Percentiles rank a stretch among this genome's conserved stretches.
Conservation (phyloP, 2,797 vertebrate genomes). For the Lagodon rhomboides region DNA sequence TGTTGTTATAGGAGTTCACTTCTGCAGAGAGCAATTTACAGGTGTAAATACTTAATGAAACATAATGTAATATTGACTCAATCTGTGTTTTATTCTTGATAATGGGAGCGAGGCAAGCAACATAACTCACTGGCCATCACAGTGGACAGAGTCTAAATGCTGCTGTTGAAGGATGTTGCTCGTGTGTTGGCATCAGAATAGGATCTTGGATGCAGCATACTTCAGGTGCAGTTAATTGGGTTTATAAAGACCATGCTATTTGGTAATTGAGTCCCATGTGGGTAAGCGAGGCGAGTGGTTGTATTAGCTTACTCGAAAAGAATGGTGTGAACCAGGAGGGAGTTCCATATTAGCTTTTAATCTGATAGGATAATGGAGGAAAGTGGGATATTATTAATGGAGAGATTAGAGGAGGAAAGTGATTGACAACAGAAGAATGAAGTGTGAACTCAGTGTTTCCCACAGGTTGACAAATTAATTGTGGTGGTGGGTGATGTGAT, state of each 20-base stretch:
- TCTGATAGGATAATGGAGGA: conserved; percentile 26
- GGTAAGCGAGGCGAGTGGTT: background rate
- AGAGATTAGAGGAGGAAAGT: background rate
- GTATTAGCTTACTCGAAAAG: conserved; percentile 17
- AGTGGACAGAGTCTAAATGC: background rate
- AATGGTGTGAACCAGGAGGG: conserved; percentile 19
- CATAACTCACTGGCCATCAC: background rate
- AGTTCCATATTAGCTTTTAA: conserved; percentile 29
- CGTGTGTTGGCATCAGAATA: conserved; percentile 14
- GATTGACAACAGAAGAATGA: background rate
- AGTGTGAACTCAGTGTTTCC: background rate
- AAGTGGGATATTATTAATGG: conserved; percentile 9
- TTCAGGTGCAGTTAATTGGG: conserved; percentile 27
- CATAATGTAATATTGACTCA: conserved; percentile 1
- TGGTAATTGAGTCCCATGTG: conserved; percentile 30
- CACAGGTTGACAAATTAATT: too few relatives aligned
- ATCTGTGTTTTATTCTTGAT: conserved; percentile 1
- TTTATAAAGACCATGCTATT: conserved; percentile 33
- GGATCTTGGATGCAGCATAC: conserved; percentile 4
- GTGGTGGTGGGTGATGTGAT: too few relatives aligned
- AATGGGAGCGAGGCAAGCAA: background rate
- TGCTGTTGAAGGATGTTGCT: background rate
- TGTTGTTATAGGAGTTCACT: conserved; percentile 9
- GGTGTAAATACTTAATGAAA: background rate
- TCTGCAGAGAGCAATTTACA: background rate